phyloP scores from a whole-genome alignment of 2,113 vertebrate genomes.

The Leiothrix lutea region DNA sequence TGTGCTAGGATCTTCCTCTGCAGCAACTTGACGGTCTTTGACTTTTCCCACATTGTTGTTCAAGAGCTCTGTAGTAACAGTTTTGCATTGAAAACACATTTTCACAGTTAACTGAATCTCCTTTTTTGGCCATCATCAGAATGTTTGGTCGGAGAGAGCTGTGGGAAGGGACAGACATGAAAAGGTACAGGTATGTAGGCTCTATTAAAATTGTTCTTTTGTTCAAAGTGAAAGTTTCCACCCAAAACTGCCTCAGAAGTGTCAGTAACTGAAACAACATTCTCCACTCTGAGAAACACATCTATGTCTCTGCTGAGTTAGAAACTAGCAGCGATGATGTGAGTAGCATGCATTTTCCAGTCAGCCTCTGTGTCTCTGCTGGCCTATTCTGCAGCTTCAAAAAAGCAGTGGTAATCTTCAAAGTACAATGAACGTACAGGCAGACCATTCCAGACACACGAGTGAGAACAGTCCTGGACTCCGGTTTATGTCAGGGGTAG shows the following conservation, averaged over 20 bases:
- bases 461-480: neutral
- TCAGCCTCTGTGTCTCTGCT: neutral
- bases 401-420: neutral
- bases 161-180: neutral
- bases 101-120: neutral
- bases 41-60: neutral
- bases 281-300: neutral
- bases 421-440: fast-evolving
- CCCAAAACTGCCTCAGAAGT: neutral
- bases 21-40: neutral
- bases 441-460: neutral
- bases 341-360: neutral
- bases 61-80: neutral
- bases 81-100: neutral
- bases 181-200: neutral
- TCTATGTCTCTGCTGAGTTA: neutral
- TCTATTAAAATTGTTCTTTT: neutral
- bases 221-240: constrained; percentile 48
- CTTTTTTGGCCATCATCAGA: neutral
- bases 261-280: constrained; percentile 15
- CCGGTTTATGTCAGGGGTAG: neutral
- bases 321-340: neutral
- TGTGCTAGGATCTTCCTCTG: neutral
- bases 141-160: neutral
- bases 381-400: neutral